A percentile compares a stretch with the other conserved stretches of the same genome.
Evolutionary conservation across 2,113 vertebrate species (phyloP).

Genomic region (Peromyscus leucopus): DNA sequence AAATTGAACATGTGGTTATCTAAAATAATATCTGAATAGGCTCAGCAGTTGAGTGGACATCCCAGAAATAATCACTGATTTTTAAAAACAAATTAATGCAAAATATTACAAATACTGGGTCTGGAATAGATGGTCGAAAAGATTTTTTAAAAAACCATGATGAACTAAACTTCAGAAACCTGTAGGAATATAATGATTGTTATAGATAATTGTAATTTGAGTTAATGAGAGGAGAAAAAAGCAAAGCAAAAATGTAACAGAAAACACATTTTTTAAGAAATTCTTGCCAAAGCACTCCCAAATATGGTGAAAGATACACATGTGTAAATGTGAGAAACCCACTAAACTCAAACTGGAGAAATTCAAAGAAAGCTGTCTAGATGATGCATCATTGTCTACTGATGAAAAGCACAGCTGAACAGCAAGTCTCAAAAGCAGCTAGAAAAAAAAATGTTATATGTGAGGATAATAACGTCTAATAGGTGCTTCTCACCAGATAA

Average conservation of each 20-base stretch:
- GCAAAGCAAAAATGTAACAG: neutral
- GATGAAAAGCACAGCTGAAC: neutral
- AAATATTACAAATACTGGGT: neutral
- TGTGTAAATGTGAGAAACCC: neutral
- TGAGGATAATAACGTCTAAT: neutral
- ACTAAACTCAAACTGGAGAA: neutral
- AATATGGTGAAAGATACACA: neutral
- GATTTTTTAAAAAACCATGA: neutral
- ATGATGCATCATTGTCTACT: neutral
- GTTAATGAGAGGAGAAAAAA: neutral
- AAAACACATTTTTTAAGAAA: constrained; percentile 3
- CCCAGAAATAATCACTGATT: neutral
- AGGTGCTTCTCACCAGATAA: neutral
- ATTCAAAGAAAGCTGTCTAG: neutral
- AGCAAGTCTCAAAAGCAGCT: neutral
- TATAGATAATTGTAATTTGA: neutral
- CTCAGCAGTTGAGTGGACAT: neutral
- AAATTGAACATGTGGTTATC: neutral
- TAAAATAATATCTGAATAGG: neutral
- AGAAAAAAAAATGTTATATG: neutral
- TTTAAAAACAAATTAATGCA: constrained; percentile 18
- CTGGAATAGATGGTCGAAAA: neutral
- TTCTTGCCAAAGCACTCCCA: neutral
- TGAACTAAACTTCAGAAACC: neutral
- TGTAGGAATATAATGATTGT: neutral